phyloP scores from a whole-genome alignment of 2,888 invertebrate genomes.

The Coelinius sp. region DNA sequence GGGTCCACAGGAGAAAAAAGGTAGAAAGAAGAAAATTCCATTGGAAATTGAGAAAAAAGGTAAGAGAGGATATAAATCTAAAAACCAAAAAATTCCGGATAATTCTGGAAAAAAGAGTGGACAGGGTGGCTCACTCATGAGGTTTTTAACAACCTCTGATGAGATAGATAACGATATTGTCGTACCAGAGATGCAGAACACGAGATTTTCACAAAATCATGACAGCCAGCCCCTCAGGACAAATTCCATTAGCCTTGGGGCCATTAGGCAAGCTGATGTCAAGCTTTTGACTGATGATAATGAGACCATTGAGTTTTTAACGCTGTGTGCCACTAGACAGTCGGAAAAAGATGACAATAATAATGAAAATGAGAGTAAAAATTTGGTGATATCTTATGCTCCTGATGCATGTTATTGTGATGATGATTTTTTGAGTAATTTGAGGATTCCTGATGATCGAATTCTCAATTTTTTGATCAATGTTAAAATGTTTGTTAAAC shows the following conservation, averaged over 20 bases:
- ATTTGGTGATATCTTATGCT: constrained; percentile 44
- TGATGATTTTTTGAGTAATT: constrained; percentile 6
- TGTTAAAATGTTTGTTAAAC: background rate
- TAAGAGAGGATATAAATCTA: constrained; percentile 13
- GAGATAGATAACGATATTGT: background rate
- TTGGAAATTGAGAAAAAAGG: constrained; percentile 27
- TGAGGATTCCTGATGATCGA: background rate
- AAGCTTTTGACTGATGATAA: constrained; percentile 60
- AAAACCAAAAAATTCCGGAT: background rate
- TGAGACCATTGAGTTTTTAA: constrained; percentile 62
- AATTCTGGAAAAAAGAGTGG: constrained; percentile 41
- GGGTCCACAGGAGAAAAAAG: constrained; percentile 43
- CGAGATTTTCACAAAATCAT: constrained; percentile 13
- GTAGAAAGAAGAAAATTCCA: constrained; percentile 34
- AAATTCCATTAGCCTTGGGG: background rate
- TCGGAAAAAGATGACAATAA: constrained; percentile 52
- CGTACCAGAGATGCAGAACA: background rate
- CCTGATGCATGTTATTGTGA: constrained; percentile 21
- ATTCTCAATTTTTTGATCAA: background rate
- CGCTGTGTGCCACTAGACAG: constrained; percentile 58
- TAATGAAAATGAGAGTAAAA: constrained; percentile 1
- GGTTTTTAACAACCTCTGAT: constrained; percentile 48
- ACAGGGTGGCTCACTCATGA: constrained; percentile 49
- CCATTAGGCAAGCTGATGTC: constrained; percentile 52
- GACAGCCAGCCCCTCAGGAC: background rate